These are phyloP conservation scores for Epinephelus cyanopodus DNA, from an alignment of 2,113 vertebrate genomes.

Conservation along the genomic window DNA sequence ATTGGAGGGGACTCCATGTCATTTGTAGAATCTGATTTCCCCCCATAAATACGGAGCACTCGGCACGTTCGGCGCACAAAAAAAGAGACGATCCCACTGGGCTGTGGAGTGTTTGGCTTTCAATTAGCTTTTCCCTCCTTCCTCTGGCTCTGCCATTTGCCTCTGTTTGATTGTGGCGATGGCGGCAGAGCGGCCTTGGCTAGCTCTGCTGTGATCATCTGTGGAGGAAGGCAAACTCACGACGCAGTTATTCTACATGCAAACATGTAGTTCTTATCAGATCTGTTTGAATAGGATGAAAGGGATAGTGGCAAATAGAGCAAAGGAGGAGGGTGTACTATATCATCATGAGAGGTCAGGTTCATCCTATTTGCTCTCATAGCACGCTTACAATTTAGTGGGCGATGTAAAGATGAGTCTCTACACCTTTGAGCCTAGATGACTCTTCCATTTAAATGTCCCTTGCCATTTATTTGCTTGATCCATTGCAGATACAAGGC, in stretches of 20 bases:
- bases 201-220: conserved; percentile 35
- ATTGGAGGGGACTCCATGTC: conserved; percentile 73
- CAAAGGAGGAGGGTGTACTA: conserved; percentile 6
- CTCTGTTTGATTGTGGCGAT: conserved; percentile 60
- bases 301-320: neutral
- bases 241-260: conserved; percentile 12
- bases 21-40: conserved; percentile 76
- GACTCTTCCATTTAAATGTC: conserved; percentile 1
- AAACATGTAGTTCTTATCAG: conserved; percentile 27
- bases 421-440: conserved; percentile 13
- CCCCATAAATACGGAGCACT: conserved; percentile 74
- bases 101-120: conserved; percentile 75
- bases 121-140: conserved; percentile 73
- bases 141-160: conserved; percentile 50
- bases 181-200: conserved; percentile 41
- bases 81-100: conserved; percentile 65
- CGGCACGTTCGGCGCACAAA: conserved; percentile 66
- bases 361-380: conserved; percentile 5
- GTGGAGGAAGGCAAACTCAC: conserved; percentile 29
- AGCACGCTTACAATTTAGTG: neutral
- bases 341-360: conserved; percentile 29
- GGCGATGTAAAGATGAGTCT: conserved; percentile 1
- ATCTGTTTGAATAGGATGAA: conserved; percentile 29
- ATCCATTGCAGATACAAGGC: conserved; percentile 29
- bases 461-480: conserved; percentile 24